Conservation (phyloP, 2,113 vertebrate genomes). For the Brachionichthys hirsutus region DNA sequence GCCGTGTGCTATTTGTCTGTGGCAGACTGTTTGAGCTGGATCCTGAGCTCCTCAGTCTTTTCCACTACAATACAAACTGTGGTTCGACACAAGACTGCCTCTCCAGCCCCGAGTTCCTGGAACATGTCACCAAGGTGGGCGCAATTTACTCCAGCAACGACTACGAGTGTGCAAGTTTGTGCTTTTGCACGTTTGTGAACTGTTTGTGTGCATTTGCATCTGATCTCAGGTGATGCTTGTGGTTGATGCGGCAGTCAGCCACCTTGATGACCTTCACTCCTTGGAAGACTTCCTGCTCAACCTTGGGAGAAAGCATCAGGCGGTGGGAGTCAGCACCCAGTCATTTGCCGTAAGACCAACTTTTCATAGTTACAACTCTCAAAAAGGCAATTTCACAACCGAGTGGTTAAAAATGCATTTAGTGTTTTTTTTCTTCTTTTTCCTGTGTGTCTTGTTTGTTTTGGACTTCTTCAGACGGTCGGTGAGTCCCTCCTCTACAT, state of each 20-base stretch:
- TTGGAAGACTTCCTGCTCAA: conserved; percentile 88
- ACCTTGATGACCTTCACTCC: conserved; percentile 86
- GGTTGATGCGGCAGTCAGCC: conserved; percentile 89
- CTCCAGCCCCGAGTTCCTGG: conserved; percentile 88
- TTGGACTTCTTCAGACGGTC: conserved; percentile 77
- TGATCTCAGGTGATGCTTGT: conserved; percentile 90
- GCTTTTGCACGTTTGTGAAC: background rate
- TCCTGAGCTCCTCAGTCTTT: conserved; percentile 86
- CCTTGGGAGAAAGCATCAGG: conserved; percentile 89
- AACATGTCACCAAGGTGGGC: conserved; percentile 93
- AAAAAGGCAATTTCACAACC: conserved; percentile 18
- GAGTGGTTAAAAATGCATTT: background rate
- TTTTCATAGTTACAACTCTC: conserved; percentile 2
- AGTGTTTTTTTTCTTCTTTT: conserved; percentile 6
- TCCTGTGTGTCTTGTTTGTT: conserved; percentile 32
- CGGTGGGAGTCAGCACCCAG: conserved; percentile 86
- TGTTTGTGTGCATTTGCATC: background rate
- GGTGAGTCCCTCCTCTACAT: conserved; percentile 92
- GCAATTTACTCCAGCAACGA: background rate
- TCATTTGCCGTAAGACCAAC: conserved; percentile 85
- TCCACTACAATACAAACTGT: conserved; percentile 88
- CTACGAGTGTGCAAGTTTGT: background rate
- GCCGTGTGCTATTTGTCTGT: conserved; percentile 55
- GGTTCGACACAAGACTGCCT: conserved; percentile 87
- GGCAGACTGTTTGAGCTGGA: conserved; percentile 91